These are phyloP conservation scores for Tubiluchus corallicola DNA, from an alignment of 2,888 invertebrate genomes.

Conservation along the genomic window DNA sequence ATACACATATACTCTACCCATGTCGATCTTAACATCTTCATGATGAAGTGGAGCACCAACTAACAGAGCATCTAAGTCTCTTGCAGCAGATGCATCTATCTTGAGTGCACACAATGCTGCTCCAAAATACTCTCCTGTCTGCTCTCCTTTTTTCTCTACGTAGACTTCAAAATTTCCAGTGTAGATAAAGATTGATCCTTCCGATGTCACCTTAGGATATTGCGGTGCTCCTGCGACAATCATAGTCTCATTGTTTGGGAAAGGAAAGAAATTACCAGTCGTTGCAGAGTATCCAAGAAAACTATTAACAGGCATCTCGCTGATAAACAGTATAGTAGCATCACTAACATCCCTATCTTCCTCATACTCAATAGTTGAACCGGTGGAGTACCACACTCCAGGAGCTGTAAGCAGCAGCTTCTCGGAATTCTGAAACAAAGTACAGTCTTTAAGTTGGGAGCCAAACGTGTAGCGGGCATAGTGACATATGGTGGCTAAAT, in stretches of 20 bases:
- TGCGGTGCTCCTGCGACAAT: constrained; percentile 3
- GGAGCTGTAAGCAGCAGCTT: neutral
- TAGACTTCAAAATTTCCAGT: neutral
- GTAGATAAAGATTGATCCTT: neutral
- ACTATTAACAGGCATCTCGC: neutral
- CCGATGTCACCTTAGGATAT: neutral
- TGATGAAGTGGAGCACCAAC: neutral
- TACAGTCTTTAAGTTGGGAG: too few species aligned
- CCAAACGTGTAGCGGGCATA: too few species aligned
- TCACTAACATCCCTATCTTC: too few species aligned
- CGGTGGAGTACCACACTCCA: neutral
- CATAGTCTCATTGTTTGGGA: neutral
- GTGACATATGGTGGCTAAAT: too few species aligned
- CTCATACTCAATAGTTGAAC: neutral
- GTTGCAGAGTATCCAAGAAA: neutral
- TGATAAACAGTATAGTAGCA: constrained; percentile 3
- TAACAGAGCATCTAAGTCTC: neutral
- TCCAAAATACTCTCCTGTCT: neutral
- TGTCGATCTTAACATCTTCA: neutral
- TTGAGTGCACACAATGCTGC: neutral
- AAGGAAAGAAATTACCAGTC: neutral
- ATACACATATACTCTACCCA: neutral
- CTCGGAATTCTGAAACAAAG: too few species aligned
- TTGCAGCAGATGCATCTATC: too few species aligned
- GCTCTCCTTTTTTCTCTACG: neutral